Percentiles rank a stretch among this genome's conserved stretches.
phyloP scores from a whole-genome alignment of 92 coral and sea anemone species.

The Metridium senile region DNA sequence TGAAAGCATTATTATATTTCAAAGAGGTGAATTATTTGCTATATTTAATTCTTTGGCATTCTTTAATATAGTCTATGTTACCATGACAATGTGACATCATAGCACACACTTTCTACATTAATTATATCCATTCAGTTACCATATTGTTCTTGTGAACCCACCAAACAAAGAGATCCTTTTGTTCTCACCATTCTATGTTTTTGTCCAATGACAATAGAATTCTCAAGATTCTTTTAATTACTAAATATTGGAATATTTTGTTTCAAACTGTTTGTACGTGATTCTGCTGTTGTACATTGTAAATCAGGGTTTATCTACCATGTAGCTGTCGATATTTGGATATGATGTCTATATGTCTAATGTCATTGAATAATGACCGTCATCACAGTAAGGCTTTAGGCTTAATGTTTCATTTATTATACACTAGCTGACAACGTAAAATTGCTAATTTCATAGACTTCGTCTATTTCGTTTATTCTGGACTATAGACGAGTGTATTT shows the following conservation, averaged over 20 bases:
- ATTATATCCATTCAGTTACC: not conserved
- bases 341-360: too few relatives aligned
- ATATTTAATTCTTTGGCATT: not conserved
- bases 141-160: not conserved
- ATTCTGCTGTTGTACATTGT: too few relatives aligned
- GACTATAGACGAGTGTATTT: too few relatives aligned
- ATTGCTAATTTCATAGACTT: not conserved
- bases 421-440: not conserved
- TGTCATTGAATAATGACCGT: not conserved
- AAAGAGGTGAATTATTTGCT: not conserved
- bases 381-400: too few relatives aligned
- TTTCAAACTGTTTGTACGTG: too few relatives aligned
- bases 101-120: not conserved
- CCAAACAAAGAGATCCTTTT: not conserved
- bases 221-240: too few relatives aligned
- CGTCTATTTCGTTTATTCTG: too few relatives aligned
- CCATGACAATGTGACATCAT: slow-evolving; percentile 2
- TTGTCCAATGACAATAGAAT: too few relatives aligned
- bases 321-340: too few relatives aligned
- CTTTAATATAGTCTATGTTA: not conserved
- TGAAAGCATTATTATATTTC: too few relatives aligned
- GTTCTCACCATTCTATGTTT: not conserved
- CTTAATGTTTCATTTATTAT: not conserved
- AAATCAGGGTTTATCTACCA: too few relatives aligned
- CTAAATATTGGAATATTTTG: too few relatives aligned